These are phyloP conservation scores for Tapera naevia DNA, from an alignment of 2,797 vertebrate species.

Conservation along the genomic window DNA sequence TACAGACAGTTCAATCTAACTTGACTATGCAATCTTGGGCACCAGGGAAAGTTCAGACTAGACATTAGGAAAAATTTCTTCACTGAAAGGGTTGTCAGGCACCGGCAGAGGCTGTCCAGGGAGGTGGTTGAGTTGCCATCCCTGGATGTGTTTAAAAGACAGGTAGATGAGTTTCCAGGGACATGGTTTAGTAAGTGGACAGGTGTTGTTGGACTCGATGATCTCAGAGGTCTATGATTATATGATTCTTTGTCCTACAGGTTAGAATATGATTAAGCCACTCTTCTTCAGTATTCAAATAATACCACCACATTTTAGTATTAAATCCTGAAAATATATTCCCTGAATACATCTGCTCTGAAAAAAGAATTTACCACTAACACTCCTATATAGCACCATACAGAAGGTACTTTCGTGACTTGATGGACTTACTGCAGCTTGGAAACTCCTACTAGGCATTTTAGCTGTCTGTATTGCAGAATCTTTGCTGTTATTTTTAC, in stretches of 20 bases:
- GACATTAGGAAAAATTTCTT: too few species aligned
- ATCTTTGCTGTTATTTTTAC: not conserved
- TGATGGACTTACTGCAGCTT: not conserved
- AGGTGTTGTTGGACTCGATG: too few species aligned
- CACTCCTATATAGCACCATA: not conserved
- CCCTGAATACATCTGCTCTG: not conserved
- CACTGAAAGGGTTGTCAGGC: too few species aligned
- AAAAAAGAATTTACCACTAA: not conserved
- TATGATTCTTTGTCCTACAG: too few species aligned
- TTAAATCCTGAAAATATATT: not conserved
- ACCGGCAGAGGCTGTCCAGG: too few species aligned
- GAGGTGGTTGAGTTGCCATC: too few species aligned
- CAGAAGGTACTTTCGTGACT: not conserved
- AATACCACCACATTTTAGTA: not conserved
- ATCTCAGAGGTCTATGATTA: too few species aligned
- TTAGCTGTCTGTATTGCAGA: not conserved
- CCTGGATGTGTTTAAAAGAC: too few species aligned
- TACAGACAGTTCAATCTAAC: not conserved
- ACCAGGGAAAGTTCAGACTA: too few species aligned
- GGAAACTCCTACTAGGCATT: not conserved
- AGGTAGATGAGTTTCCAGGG: too few species aligned
- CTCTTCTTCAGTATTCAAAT: not conserved
- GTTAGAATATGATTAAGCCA: not conserved
- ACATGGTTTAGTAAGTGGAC: too few species aligned
- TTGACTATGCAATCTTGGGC: accelerated